Percentiles rank a stretch among this genome's conserved stretches.
Conservation (phyloP, 2,888 invertebrate species). For the Thera britannica region DNA sequence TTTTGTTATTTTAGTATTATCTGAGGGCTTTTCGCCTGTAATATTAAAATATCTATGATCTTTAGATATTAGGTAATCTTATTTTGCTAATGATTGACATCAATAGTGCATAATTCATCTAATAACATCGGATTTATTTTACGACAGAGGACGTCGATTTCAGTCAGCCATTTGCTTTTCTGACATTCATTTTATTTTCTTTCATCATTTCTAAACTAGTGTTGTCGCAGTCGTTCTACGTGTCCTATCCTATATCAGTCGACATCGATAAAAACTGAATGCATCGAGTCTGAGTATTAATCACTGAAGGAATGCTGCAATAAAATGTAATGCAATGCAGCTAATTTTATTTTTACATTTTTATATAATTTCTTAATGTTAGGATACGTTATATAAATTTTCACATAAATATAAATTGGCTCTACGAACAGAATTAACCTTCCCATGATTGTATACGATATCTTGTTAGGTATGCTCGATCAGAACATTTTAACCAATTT, state of each 20-base stretch:
- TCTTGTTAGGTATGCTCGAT: no score
- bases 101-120: slow-evolving; percentile 86
- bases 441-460: no score
- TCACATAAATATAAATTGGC: no score
- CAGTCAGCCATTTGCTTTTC: slow-evolving; percentile 84
- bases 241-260: slow-evolving; percentile 19
- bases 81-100: slow-evolving; percentile 85
- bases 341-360: no score
- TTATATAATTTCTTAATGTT: no score
- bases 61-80: slow-evolving; percentile 73
- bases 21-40: slow-evolving; percentile 63
- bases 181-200: slow-evolving; percentile 63
- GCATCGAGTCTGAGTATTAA: no score
- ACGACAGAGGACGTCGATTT: slow-evolving; percentile 77
- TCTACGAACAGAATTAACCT: no score
- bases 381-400: no score
- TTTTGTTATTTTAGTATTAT: slow-evolving; percentile 57
- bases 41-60: slow-evolving; percentile 69
- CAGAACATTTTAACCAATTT: no score
- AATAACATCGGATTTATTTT: slow-evolving; percentile 84
- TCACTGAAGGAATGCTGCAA: no score
- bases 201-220: slow-evolving; percentile 56
- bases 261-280: slow-evolving; percentile 18
- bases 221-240: slow-evolving; percentile 31
- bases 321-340: no score